Base-by-base conservation (phyloP, 2,888 invertebrate species). In the Schizotus pectinicornis region DNA sequence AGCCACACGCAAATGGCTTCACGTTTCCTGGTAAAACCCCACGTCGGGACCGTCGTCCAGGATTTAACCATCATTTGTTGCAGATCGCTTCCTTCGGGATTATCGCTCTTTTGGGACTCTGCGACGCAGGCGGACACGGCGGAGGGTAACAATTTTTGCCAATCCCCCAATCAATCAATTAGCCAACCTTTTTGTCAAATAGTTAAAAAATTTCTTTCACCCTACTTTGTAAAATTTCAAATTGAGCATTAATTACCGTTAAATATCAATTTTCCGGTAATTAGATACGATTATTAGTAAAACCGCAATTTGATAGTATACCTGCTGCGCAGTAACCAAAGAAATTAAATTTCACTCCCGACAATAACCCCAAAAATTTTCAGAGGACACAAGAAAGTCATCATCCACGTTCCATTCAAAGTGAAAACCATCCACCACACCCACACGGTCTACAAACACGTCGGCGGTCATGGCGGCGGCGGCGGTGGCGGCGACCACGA, bases 351-450 rank as follows among this genome's bases (percentile, higher is more conserved):
- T 22, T 22, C 22, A 22, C 22, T 22, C 22, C 22, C 22, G 5
- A 22, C 22, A 22, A 22, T 22, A 22, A 22, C 22, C 22, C 22
- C 22, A 22, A 22, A 9, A 35, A 35, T 38, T 73, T 75, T 7
- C 63, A 76, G 76, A 55, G 67, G 61, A 33, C 86, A 88, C 77
- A 88, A 88, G 71, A 89, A 88, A 71, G 88, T 91, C 64, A 83
- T 91, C 70, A 91, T 91, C 75, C 91, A 91, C 79, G 90, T 91
- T 46, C 91, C 91, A 1, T 83, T 88, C 76, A 88, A 88, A 77
- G 84, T 91, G 64, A 90, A 91, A 73, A 88, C 88, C 62, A 85
- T 89, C 70, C 89, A 91, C 69, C 90, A 91, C 71, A 91, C 89
- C 50, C 90, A 90, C 74, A 91, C 91, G 38, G 85, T 89, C 38